A percentile compares a stretch with the other conserved stretches of the same genome.
phyloP scores from a whole-genome alignment of 2,113 vertebrate genomes.

The Charadrius vociferus region DNA sequence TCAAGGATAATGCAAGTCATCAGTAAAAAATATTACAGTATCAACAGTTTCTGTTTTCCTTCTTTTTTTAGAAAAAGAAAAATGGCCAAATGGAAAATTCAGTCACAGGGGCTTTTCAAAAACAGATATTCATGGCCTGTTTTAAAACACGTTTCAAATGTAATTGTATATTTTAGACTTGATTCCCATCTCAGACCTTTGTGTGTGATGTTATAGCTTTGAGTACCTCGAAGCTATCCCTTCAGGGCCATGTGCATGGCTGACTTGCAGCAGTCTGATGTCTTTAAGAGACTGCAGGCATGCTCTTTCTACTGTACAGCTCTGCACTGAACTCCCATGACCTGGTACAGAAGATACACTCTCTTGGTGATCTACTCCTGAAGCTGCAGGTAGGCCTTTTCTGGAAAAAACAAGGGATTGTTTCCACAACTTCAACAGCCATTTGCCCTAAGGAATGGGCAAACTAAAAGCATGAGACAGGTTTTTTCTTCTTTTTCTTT shows the following conservation, averaged over 20 bases:
- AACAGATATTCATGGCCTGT: neutral
- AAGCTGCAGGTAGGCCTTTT: constrained; percentile 59
- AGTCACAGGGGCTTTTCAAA: neutral
- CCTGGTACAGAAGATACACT: constrained; percentile 56
- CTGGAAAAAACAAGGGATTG: constrained; percentile 59
- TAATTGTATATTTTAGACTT: constrained; percentile 8
- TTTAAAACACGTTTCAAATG: neutral
- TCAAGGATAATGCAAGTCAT: constrained; percentile 34
- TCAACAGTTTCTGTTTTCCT: constrained; percentile 11
- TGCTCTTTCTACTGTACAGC: constrained; percentile 64
- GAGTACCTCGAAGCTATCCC: constrained; percentile 41
- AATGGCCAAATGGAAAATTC: neutral
- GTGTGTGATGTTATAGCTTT: constrained; percentile 18
- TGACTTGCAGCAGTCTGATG: constrained; percentile 62
- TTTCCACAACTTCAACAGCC: constrained; percentile 58
- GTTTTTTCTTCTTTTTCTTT: neutral
- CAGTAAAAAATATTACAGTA: constrained; percentile 28
- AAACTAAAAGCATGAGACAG: constrained; percentile 55
- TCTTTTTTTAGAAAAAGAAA: neutral
- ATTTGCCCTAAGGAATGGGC: constrained; percentile 59
- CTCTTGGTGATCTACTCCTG: constrained; percentile 52
- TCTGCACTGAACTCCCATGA: constrained; percentile 68
- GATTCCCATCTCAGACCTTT: neutral
- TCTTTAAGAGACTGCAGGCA: constrained; percentile 61
- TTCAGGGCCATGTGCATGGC: constrained; percentile 58